phyloP scores from a whole-genome alignment of 2,113 vertebrate species.

The Cochlearius cochlearius region DNA sequence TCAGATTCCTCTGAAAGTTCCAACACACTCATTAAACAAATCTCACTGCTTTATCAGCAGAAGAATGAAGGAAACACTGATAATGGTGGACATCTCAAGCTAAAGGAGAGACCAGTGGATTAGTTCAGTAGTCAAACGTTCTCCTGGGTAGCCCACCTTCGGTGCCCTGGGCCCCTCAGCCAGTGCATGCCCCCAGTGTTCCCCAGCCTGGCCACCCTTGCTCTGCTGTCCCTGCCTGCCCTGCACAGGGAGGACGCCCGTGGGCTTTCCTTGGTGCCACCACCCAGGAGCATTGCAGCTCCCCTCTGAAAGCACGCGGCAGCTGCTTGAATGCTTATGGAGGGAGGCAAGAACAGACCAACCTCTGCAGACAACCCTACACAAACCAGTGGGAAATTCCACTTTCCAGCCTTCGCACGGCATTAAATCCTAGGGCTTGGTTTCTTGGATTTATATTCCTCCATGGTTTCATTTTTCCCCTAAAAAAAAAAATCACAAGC shows the following conservation, averaged over 20 bases:
- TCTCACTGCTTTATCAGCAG: not conserved
- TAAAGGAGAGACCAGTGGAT: not conserved
- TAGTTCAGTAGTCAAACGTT: not conserved
- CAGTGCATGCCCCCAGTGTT: not conserved
- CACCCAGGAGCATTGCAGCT: not conserved
- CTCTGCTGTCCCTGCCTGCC: not conserved
- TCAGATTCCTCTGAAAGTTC: not conserved
- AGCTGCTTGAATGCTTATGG: not conserved
- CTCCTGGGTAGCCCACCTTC: not conserved
- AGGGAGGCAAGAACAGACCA: not conserved
- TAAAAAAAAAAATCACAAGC: constrained; percentile 23
- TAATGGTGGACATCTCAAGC: not conserved
- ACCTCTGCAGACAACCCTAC: not conserved
- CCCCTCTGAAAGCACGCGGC: not conserved
- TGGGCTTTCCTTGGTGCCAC: not conserved
- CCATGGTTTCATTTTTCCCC: constrained; percentile 40
- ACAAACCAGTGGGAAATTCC: not conserved
- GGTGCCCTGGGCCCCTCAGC: not conserved
- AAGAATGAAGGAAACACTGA: not conserved
- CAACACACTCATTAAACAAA: not conserved
- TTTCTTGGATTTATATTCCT: constrained; percentile 48
- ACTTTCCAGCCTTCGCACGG: not conserved
- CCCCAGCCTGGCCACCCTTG: not conserved
- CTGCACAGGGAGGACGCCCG: not conserved
- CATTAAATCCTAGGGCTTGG: constrained; percentile 30